Base-by-base conservation (phyloP, 2,797 vertebrate genomes). In the Poecilia picta region DNA sequence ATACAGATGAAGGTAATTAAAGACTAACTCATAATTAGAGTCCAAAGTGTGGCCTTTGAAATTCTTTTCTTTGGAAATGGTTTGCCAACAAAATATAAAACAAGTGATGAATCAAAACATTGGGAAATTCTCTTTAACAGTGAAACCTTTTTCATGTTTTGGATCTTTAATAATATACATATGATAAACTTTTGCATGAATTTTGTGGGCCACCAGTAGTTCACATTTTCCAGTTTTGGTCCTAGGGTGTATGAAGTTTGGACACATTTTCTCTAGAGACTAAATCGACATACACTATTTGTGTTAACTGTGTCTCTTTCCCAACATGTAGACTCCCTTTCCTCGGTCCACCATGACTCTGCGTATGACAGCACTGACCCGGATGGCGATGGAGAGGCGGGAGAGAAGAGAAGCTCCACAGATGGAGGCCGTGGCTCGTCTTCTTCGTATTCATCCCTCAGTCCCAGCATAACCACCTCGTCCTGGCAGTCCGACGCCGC, bases 331-430 rank as follows among this genome's bases (percentile, higher is more conserved):
- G 98, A 99, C 79, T 93, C 92, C 0, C 33, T 92, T 55, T 95
- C 95, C n/a, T 96, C 93, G 45, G 95, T 96, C 70, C 97, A 97
- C 85, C 97, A 96, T 4, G 98, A 99, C 94, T 99, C 97, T 0
- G 98, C 97, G 0, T 98, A 98, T 0, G 97, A 98, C 89, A 99
- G 97, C 93, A 96, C 96, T 0, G 98, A 98, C 82, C 96, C 96
- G 0, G 98, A 99, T 5, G 92, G 87, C 0, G 97, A 98, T 41
- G 89, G 90, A 39, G 92, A 94, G 43, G 81, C 78, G 0, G 84
- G 85, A 47, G 89, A 91, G 66, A 83, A 74, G 16, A 64, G 62
- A 10, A 74, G 75, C 51, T 83, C 68, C 72, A 47, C 64, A 2
- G 82, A 28, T 20, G 41, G 18, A 74, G 71, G 81, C 51, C 79